Evolutionary conservation across 92 coral and sea anemone species (phyloP).

Genomic region (Phenganax stokvisi): DNA sequence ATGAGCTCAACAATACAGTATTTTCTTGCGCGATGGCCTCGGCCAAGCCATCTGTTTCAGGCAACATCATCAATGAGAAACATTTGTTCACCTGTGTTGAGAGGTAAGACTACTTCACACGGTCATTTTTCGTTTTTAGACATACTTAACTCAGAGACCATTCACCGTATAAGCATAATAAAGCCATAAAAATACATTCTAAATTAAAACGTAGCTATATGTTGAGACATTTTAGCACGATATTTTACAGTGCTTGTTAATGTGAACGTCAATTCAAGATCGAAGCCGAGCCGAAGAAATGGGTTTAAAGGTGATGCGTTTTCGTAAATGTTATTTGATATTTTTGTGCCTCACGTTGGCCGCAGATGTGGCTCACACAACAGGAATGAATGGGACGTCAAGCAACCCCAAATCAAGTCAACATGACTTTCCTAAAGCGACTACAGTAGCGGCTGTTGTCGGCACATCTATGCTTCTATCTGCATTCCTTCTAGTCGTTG

Average conservation of each 20-base stretch:
- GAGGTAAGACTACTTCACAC: constrained; percentile 14
- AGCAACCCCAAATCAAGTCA: not conserved
- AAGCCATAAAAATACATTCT: not conserved
- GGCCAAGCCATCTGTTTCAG: constrained; percentile 22
- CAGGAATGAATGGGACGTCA: constrained; percentile 10
- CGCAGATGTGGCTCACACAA: constrained; percentile 1
- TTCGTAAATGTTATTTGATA: not conserved
- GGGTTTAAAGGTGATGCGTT: not conserved
- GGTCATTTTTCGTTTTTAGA: constrained; percentile 5
- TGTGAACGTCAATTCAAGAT: not conserved
- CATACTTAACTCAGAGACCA: constrained; percentile 3
- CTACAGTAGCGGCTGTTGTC: constrained; percentile 16
- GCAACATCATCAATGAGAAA: constrained; percentile 13
- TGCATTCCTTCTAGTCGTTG: constrained; percentile 17
- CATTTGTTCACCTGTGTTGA: constrained; percentile 36
- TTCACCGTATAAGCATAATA: not conserved
- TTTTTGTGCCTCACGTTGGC: constrained; percentile 14
- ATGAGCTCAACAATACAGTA: constrained; percentile 13
- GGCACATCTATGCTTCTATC: constrained; percentile 22
- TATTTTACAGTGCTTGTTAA: not conserved
- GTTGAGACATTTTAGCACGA: not conserved
- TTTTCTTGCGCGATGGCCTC: not conserved
- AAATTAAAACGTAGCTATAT: not conserved
- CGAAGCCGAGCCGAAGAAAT: not conserved
- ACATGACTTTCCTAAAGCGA: not conserved